phyloP scores from a whole-genome alignment of 2,888 invertebrate species.

The Schizaphis graminum region DNA sequence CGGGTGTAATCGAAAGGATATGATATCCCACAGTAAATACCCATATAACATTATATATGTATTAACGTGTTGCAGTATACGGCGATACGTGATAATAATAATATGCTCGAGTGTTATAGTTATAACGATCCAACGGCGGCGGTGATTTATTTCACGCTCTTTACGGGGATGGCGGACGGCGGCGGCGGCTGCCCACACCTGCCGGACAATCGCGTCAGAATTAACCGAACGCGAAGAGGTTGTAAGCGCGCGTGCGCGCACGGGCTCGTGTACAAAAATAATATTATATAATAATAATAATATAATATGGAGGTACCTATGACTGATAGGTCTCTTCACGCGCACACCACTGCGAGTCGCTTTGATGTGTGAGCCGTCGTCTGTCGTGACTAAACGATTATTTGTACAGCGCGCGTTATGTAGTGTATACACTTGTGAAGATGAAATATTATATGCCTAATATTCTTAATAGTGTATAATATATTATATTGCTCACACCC shows the following conservation, averaged over 20 bases:
- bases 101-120: not conserved
- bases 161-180: not conserved
- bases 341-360: not conserved
- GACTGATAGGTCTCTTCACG: slow-evolving; percentile 56
- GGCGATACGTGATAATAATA: not conserved
- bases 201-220: slow-evolving; percentile 49
- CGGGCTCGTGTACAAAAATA: slow-evolving; percentile 34
- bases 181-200: not conserved
- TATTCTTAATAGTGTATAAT: not conserved
- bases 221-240: not conserved
- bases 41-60: not conserved
- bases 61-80: not conserved
- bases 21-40: not conserved
- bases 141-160: slow-evolving; percentile 57
- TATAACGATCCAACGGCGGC: not conserved
- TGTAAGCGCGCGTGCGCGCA: not conserved
- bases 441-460: slow-evolving; percentile 32
- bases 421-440: not conserved
- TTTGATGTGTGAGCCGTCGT: slow-evolving; percentile 26
- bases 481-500: not conserved
- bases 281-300: slow-evolving; percentile 32
- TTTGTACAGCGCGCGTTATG: slow-evolving; percentile 26
- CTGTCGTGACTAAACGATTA: slow-evolving; percentile 65
- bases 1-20: slow-evolving; percentile 54
- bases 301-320: not conserved